Conservation (phyloP, 2,797 vertebrate genomes). For the Serranus cabrilla region DNA sequence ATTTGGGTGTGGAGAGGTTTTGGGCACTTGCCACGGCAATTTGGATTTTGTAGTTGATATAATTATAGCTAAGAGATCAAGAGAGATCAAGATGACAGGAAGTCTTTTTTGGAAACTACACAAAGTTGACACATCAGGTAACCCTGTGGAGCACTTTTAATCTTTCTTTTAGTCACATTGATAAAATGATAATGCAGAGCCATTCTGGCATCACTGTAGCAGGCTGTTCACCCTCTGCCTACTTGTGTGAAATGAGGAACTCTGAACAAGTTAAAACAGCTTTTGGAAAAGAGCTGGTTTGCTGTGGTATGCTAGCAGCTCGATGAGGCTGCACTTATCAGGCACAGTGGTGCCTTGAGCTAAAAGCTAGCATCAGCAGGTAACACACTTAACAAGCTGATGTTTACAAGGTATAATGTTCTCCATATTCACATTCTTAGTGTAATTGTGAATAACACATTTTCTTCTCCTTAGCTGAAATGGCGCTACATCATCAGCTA, state of each 20-base stretch:
- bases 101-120: not conserved
- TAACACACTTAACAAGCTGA: no score
- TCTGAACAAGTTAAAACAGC: slow-evolving; percentile 5
- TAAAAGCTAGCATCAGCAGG: no score
- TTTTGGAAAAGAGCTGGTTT: not conserved
- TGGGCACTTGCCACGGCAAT: not conserved
- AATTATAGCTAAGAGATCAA: not conserved
- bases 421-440: no score
- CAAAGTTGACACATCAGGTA: not conserved
- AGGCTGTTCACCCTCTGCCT: not conserved
- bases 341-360: no score
- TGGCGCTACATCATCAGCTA: no score
- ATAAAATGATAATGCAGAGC: not conserved
- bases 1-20: slow-evolving; percentile 25
- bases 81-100: not conserved
- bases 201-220: not conserved
- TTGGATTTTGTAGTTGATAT: not conserved
- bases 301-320: no score
- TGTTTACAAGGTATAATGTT: no score
- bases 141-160: not conserved
- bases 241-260: not conserved
- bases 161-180: not conserved
- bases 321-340: no score
- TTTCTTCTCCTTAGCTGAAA: no score
- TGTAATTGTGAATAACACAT: no score